phyloP scores from a whole-genome alignment of 92 coral and sea anemone species.

The Parazoanthus swiftii region DNA sequence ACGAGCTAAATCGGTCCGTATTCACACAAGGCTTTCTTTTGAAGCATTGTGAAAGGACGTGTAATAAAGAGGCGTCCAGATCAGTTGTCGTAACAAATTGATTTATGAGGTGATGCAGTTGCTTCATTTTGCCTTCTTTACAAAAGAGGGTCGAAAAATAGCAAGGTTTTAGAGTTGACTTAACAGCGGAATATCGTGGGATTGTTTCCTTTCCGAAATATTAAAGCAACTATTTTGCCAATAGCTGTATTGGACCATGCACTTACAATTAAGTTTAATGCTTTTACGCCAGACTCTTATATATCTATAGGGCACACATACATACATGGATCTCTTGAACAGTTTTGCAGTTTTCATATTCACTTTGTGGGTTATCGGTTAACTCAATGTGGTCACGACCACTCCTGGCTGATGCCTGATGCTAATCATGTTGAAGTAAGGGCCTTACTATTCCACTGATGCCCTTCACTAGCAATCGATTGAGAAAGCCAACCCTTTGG shows the following conservation, averaged over 20 bases:
- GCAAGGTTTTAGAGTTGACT: not conserved
- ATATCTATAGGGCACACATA: not conserved
- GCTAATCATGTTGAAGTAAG: too few relatives aligned
- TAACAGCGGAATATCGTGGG: not conserved
- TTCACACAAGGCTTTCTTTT: conserved; percentile 12
- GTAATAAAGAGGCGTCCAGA: conserved; percentile 14
- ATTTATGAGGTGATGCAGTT: conserved; percentile 21
- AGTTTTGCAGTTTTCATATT: too few relatives aligned
- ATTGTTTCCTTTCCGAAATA: too few relatives aligned
- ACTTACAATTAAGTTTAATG: too few relatives aligned
- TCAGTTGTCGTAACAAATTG: not conserved
- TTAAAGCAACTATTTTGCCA: too few relatives aligned
- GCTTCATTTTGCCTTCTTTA: not conserved
- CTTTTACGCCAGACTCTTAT: not conserved
- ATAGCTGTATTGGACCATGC: too few relatives aligned
- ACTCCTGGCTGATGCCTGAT: not conserved
- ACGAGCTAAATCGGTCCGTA: not conserved
- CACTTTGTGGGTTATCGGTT: not conserved
- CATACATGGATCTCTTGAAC: not conserved
- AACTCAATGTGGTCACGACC: not conserved
- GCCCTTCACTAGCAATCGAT: too few relatives aligned
- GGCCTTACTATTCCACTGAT: too few relatives aligned
- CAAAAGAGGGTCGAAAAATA: not conserved
- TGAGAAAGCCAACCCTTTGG: too few relatives aligned
- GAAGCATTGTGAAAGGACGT: conserved; percentile 23